phyloP scores from a whole-genome alignment of 2,888 invertebrate genomes.

The Zaprionus lineosus region DNA sequence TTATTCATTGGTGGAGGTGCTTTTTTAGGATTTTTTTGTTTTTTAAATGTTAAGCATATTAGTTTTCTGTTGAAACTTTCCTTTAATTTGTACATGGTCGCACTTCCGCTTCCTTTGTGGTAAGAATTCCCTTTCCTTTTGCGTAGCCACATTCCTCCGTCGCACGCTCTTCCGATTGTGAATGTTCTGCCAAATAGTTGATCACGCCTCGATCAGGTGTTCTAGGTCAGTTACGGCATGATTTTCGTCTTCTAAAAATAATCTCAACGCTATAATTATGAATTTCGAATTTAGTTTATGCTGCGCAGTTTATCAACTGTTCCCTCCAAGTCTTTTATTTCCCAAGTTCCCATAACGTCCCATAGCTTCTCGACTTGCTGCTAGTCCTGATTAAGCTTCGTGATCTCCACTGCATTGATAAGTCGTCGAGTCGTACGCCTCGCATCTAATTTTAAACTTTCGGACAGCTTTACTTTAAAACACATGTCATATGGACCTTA shows the following conservation, averaged over 20 bases:
- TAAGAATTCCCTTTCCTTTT: no score
- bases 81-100: no score
- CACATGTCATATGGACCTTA: no score
- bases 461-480: conserved; percentile 17
- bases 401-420: conserved; percentile 48
- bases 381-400: conserved; percentile 12
- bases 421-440: conserved; percentile 52
- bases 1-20: no score
- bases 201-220: conserved; percentile 78
- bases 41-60: no score
- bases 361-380: no score
- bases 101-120: conserved; percentile 2
- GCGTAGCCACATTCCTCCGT: no score
- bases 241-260: conserved; percentile 55
- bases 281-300: conserved; percentile 58
- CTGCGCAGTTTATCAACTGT: conserved; percentile 68
- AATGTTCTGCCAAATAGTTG: conserved; percentile 47
- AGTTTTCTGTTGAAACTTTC: no score
- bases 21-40: no score
- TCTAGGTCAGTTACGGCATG: conserved; percentile 78
- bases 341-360: no score
- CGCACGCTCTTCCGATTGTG: no score
- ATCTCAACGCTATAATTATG: conserved; percentile 59
- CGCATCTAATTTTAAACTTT: conserved; percentile 58
- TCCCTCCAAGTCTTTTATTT: no score